Conservation (phyloP, 1,140 invertebrate species). For the Harlomillsia oculata region DNA sequence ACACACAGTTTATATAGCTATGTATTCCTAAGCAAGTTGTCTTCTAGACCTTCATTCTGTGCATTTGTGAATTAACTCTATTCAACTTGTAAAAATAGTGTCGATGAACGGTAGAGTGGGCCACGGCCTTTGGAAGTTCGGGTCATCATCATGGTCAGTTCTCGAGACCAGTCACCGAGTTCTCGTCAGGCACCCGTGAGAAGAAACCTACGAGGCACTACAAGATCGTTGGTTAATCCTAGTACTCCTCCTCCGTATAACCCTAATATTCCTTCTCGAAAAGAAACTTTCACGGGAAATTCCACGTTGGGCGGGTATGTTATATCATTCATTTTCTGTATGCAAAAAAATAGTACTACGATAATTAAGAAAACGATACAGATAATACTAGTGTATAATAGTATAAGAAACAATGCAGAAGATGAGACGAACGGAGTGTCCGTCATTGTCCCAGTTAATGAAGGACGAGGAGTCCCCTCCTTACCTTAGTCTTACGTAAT, state of each 20-base stretch:
- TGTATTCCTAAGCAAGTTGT: too few relatives aligned
- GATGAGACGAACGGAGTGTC: too few relatives aligned
- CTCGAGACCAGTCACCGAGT: slow-evolving; percentile 19
- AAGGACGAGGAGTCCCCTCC: too few relatives aligned
- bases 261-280: slow-evolving; percentile 6
- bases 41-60: too few relatives aligned
- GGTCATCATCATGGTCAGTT: slow-evolving; percentile 20
- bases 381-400: too few relatives aligned
- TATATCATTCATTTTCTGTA: too few relatives aligned
- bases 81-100: neutral
- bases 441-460: too few relatives aligned
- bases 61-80: neutral
- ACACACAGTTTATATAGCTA: too few relatives aligned
- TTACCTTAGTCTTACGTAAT: too few relatives aligned
- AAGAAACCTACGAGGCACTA: neutral
- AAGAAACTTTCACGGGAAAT: slow-evolving; percentile 22
- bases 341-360: too few relatives aligned
- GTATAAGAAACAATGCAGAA: too few relatives aligned
- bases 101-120: slow-evolving; percentile 4
- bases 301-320: slow-evolving; percentile 18
- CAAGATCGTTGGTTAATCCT: slow-evolving; percentile 7
- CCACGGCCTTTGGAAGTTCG: neutral
- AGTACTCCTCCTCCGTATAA: neutral
- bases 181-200: slow-evolving; percentile 7
- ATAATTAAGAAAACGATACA: too few relatives aligned